Percentiles rank a stretch among this genome's conserved stretches.
phyloP scores from a whole-genome alignment of 92 coral and sea anemone species.

The Epizoanthus rinbou region DNA sequence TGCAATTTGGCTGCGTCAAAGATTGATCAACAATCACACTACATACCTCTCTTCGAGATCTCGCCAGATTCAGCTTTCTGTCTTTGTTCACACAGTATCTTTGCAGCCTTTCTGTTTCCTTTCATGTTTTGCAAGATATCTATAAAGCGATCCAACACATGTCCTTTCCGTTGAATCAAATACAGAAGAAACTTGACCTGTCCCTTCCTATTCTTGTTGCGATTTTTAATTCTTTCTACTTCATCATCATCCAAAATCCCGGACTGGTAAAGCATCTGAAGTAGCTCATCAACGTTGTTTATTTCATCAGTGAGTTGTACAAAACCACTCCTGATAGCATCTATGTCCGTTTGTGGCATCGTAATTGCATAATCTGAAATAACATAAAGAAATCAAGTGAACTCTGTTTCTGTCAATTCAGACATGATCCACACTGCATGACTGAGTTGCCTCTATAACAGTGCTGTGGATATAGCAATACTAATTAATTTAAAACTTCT shows the following conservation, averaged over 20 bases:
- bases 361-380: neutral
- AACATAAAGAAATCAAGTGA: neutral
- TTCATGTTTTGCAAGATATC: neutral
- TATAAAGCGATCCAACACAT: neutral
- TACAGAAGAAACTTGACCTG: neutral
- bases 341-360: conserved; percentile 6
- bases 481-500: no score
- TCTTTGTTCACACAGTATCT: neutral
- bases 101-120: conserved; percentile 2
- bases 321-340: neutral
- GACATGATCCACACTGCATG: neutral
- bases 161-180: neutral
- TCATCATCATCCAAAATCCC: neutral
- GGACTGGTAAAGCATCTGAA: neutral
- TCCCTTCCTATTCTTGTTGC: conserved; percentile 5
- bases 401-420: neutral
- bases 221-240: neutral
- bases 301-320: neutral
- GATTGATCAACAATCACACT: no score
- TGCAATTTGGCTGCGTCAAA: no score
- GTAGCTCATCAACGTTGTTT: neutral
- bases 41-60: neutral
- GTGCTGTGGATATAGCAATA: no score
- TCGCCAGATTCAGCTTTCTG: neutral
- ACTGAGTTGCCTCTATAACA: neutral